Percentiles rank a stretch among this genome's conserved stretches.
Conservation (phyloP, 2,113 vertebrate species). For the Lycaon pictus region DNA sequence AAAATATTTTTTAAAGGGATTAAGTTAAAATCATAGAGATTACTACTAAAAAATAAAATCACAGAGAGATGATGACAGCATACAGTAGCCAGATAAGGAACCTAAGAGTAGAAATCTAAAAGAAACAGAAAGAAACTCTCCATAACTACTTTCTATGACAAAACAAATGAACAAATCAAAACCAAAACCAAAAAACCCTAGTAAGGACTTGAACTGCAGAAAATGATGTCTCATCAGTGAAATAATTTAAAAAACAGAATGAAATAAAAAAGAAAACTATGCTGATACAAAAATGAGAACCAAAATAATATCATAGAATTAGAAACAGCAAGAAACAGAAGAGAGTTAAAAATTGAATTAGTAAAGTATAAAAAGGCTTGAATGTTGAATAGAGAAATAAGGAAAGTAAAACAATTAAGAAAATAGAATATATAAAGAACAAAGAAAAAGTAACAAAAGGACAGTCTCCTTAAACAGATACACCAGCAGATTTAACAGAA, state of each 20-base stretch:
- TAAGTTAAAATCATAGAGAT: neutral
- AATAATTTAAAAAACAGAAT: neutral
- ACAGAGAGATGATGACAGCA: neutral
- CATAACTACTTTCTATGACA: neutral
- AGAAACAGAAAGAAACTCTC: neutral
- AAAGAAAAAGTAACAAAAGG: neutral
- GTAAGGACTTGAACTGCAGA: neutral
- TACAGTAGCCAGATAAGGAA: neutral
- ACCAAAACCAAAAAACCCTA: neutral
- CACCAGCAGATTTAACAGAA: neutral
- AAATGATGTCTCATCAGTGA: neutral
- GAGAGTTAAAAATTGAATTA: neutral
- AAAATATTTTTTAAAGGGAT: neutral
- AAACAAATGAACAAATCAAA: neutral
- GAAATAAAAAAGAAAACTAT: neutral
- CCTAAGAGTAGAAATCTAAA: neutral
- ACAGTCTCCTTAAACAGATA: neutral
- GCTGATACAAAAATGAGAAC: neutral
- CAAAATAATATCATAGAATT: neutral
- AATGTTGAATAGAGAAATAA: neutral
- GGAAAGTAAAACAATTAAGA: neutral
- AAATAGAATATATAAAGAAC: neutral
- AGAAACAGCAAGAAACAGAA: constrained; percentile 1
- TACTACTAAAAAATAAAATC: neutral
- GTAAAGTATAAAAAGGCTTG: neutral